These are phyloP conservation scores for Drosophila mulleri DNA, from an alignment of 2,888 invertebrate species.

Conservation along the genomic window DNA sequence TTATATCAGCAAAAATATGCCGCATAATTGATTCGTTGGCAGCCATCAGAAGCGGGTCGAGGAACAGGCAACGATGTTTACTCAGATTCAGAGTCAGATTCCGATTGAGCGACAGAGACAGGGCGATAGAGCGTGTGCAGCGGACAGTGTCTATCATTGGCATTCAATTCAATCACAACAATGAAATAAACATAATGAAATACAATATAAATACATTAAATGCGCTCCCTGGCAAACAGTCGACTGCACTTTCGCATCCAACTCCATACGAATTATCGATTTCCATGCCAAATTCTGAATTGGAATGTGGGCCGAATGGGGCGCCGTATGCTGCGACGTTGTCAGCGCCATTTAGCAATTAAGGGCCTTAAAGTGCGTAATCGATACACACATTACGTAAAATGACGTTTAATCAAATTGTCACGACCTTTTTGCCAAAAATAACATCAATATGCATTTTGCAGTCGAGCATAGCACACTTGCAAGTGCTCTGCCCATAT, in stretches of 20 bases:
- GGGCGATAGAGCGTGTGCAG: neutral
- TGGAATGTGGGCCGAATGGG: neutral
- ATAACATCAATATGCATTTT: constrained; percentile 7
- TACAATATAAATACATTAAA: constrained; percentile 76
- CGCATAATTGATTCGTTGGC: constrained; percentile 74
- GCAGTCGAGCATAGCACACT: neutral
- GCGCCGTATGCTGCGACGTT: neutral
- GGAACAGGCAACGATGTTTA: neutral
- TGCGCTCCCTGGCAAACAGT: constrained; percentile 52
- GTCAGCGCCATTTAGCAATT: constrained; percentile 61
- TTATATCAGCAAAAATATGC: constrained; percentile 77
- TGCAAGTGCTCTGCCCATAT: neutral
- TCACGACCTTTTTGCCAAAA: constrained; percentile 65
- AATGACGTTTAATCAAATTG: constrained; percentile 76
- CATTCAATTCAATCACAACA: constrained; percentile 76
- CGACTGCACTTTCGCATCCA: constrained; percentile 35
- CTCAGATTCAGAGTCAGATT: neutral
- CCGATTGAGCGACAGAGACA: neutral
- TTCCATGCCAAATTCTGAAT: constrained; percentile 25
- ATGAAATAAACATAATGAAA: constrained; percentile 74
- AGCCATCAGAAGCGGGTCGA: constrained; percentile 23
- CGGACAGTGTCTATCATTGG: constrained; percentile 46
- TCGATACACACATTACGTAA: constrained; percentile 72
- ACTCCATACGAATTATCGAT: constrained; percentile 51
- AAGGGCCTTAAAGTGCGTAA: constrained; percentile 70